Conservation (phyloP, 2,797 vertebrate genomes). For the Mycteria americana region DNA sequence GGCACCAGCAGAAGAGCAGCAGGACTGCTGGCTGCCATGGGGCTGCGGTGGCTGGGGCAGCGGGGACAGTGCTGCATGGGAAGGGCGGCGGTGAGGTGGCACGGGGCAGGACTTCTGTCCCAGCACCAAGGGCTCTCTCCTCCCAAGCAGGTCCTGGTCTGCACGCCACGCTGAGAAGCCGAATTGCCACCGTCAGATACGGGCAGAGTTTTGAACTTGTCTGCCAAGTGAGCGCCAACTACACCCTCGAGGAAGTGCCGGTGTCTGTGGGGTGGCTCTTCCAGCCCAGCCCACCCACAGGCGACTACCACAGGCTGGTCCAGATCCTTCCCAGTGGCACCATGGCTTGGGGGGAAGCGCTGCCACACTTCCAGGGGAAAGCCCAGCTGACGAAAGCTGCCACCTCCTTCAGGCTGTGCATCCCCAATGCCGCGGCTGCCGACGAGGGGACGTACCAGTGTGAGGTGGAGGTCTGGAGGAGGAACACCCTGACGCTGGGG, state of each 20-base stretch:
- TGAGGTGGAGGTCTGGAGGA: conserved; percentile 56
- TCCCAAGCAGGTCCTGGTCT: conserved; percentile 50
- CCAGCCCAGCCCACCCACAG: not conserved
- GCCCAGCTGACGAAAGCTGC: conserved; percentile 20
- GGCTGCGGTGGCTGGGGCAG: not conserved
- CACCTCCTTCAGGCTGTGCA: conserved; percentile 22
- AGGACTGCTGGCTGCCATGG: not conserved
- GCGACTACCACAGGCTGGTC: not conserved
- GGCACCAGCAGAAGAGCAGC: not conserved
- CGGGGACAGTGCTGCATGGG: rapidly evolving
- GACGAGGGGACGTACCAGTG: conserved; percentile 58
- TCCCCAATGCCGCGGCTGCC: not conserved
- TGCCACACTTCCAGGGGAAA: conserved; percentile 47
- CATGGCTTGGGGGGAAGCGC: conserved; percentile 19
- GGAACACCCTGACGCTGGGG: not conserved
- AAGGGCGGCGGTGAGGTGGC: not conserved
- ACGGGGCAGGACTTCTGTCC: not conserved
- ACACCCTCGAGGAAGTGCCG: not conserved
- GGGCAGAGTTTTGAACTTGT: conserved; percentile 47
- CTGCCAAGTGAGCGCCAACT: not conserved
- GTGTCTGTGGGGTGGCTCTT: conserved; percentile 59
- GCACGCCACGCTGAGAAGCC: conserved; percentile 27
- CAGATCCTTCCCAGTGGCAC: conserved; percentile 2
- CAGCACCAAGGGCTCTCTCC: not conserved
- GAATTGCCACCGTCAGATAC: not conserved